Evolutionary conservation across 2,113 vertebrate species (phyloP), one percentile per base, ranked within the genome.

Genomic region (Oophaga pumilio): DNA sequence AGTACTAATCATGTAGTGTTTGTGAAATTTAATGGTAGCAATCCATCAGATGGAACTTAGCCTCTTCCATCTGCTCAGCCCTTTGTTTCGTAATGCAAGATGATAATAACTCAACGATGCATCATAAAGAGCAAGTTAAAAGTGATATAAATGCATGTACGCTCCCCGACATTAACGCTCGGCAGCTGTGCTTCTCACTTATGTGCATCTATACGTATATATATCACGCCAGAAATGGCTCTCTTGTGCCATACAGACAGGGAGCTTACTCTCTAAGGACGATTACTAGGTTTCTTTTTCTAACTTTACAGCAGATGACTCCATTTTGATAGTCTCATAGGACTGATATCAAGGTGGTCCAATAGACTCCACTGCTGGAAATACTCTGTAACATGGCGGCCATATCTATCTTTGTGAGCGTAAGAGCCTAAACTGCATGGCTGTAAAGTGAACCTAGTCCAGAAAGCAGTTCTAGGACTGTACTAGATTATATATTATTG

Each of bases 41-140:
- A 86, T 77, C 73, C 74, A 86, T 64, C 84, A 66, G 84, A 52
- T n/a, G 62, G 49, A 66, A 74, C 59, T 50, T 50, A 77, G 84
- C 43, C 71, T 86, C 43, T 43, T 56, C 85, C 85, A 86, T 86
- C 76, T 86, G 85, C 62, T 86, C 49, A 26, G 26, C 43, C 73
- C 60, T 84, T 88, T 77, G 71, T 62, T 84, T 77, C 24, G 87
- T 77, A 84, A 76, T 84, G 43, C 71, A 76, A 84, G 74, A 68
- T 53, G 81, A 84, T 76, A 84, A 84, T 84, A 83, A 82, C 87
- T 84, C 69, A 62, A 80, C 87, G 68, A 74, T 68, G 81, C 71
- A 66, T 84, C 87, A 88, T 84, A 88, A 88, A 88, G 79, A 88
- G 69, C 73, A 88, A 83, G 87, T 88, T 88, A 88, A 84, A 84